These are phyloP conservation scores for Eucera pruinosa DNA, from an alignment of 2,888 invertebrate genomes.

Conservation along the genomic window DNA sequence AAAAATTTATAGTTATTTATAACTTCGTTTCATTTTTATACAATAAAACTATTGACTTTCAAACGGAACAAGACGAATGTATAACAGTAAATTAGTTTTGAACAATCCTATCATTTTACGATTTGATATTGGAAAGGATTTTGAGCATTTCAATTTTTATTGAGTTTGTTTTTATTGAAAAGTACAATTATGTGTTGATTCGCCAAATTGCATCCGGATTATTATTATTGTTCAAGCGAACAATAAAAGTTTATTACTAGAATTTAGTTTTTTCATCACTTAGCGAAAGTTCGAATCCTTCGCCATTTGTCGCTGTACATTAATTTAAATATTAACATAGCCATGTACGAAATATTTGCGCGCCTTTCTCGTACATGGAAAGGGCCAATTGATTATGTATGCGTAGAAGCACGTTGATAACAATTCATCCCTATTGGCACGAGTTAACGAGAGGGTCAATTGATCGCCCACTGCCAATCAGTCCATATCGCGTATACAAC, in stretches of 20 bases:
- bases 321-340: constrained; percentile 27
- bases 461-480: constrained; percentile 83
- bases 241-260: neutral
- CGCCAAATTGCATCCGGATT: constrained; percentile 2
- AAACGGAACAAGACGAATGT: neutral
- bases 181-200: constrained; percentile 3
- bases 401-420: constrained; percentile 78
- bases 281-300: neutral
- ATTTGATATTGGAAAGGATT: neutral
- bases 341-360: constrained; percentile 39
- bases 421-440: constrained; percentile 82
- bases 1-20: constrained; percentile 22
- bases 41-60: neutral
- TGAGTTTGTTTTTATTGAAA: constrained; percentile 14
- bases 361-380: constrained; percentile 52
- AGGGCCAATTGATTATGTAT: constrained; percentile 79
- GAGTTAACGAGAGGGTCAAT: constrained; percentile 82
- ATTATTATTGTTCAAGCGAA: neutral
- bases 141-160: neutral
- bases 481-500: constrained; percentile 73
- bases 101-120: neutral
- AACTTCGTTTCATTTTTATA: constrained; percentile 12
- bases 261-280: neutral
- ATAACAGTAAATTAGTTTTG: neutral
- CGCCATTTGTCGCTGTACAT: constrained; percentile 7